Conservation (phyloP, 1,140 invertebrate genomes). For the Bombus cullumanus region DNA sequence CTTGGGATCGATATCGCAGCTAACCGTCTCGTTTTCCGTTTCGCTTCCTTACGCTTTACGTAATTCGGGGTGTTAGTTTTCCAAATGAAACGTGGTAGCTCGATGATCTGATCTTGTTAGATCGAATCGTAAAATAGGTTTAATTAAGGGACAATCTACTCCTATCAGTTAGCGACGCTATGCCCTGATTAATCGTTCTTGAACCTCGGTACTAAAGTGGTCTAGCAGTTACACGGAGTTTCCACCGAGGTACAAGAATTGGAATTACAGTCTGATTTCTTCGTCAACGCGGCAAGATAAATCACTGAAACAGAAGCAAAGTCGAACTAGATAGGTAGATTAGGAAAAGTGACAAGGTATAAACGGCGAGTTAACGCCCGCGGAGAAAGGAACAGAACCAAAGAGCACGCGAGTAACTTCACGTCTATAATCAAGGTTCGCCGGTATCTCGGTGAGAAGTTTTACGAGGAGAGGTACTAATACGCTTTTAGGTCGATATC, state of each 20-base stretch:
- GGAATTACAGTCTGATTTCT: background rate
- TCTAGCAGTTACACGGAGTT: background rate
- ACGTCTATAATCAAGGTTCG: background rate
- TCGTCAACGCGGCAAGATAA: background rate
- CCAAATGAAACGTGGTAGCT: background rate
- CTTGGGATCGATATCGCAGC: slow-evolving; percentile 1
- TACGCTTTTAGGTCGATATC: background rate
- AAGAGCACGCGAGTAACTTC: background rate
- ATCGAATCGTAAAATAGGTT: background rate
- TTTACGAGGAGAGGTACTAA: background rate
- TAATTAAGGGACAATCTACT: background rate
- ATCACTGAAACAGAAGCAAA: background rate
- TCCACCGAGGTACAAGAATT: background rate
- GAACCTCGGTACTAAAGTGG: background rate
- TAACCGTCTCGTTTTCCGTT: background rate
- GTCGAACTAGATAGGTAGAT: background rate
- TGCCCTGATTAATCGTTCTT: background rate
- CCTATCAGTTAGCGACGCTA: background rate
- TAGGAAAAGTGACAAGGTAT: no score
- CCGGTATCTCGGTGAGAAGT: background rate
- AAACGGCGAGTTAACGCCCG: background rate
- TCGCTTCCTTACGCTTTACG: background rate
- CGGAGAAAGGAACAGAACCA: background rate
- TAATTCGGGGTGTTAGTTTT: background rate
- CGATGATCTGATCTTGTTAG: background rate